Percentiles rank a stretch among this genome's conserved stretches.
Evolutionary conservation across 2,888 invertebrate genomes (phyloP).

Genomic region (Blomia tropicalis): DNA sequence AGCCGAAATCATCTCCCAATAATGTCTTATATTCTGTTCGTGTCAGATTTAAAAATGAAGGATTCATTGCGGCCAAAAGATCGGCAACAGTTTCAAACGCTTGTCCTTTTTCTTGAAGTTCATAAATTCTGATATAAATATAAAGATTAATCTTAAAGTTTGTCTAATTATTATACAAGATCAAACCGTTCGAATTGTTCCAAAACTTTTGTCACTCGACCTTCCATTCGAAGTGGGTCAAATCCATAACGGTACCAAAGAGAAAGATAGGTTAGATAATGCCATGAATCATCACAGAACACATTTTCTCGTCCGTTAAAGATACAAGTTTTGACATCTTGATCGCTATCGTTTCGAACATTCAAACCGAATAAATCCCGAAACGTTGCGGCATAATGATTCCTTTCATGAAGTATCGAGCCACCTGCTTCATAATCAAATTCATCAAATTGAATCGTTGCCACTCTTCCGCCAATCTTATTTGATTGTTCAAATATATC

Average conservation of each 20-base stretch:
- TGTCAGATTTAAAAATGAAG: slow-evolving; percentile 39
- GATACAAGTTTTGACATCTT: slow-evolving; percentile 36
- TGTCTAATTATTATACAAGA: neutral
- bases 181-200: slow-evolving; percentile 37
- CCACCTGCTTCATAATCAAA: slow-evolving; percentile 46
- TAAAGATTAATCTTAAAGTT: slow-evolving; percentile 8
- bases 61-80: slow-evolving; percentile 42
- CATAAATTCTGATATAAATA: slow-evolving; percentile 41
- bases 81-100: slow-evolving; percentile 41
- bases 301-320: slow-evolving; percentile 43
- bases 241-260: slow-evolving; percentile 45
- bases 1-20: slow-evolving; percentile 37
- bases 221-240: slow-evolving; percentile 39
- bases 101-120: slow-evolving; percentile 38
- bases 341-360: too few relatives aligned
- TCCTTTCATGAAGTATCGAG: slow-evolving; percentile 44
- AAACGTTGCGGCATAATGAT: slow-evolving; percentile 42
- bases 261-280: slow-evolving; percentile 38
- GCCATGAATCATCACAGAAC: slow-evolving; percentile 41
- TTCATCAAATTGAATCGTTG: slow-evolving; percentile 39
- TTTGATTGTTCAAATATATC: slow-evolving; percentile 43
- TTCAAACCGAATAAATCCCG: neutral
- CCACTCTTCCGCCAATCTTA: slow-evolving; percentile 44
- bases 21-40: slow-evolving; percentile 36
- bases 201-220: slow-evolving; percentile 36